phyloP scores from a whole-genome alignment of 2,888 invertebrate species.

The Tetragnatha montana region DNA sequence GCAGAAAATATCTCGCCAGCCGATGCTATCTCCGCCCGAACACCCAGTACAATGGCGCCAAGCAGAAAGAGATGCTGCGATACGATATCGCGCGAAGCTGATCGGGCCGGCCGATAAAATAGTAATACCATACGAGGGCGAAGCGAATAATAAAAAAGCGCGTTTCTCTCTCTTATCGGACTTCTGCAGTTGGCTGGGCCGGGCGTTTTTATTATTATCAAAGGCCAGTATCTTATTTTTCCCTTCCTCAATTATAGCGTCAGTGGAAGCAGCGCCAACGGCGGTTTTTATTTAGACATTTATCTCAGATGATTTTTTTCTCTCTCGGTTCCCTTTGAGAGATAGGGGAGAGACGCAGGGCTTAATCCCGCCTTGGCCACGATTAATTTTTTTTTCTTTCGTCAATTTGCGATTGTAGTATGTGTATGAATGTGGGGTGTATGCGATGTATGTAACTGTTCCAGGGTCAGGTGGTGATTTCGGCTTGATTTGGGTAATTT shows the following conservation, averaged over 20 bases:
- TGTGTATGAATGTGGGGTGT: constrained; percentile 16
- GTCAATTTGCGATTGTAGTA: constrained; percentile 37
- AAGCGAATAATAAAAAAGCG: constrained; percentile 60
- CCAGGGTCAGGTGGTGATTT: not conserved
- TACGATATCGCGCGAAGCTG: constrained; percentile 66
- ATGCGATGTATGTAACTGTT: constrained; percentile 34
- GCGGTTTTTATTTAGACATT: constrained; percentile 69
- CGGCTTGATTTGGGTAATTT: not conserved
- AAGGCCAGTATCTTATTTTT: constrained; percentile 62
- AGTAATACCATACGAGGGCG: constrained; percentile 65
- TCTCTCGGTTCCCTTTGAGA: constrained; percentile 17
- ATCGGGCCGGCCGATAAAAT: constrained; percentile 62
- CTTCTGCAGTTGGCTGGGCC: constrained; percentile 63
- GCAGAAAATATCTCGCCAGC: constrained; percentile 57
- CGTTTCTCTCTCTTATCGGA: constrained; percentile 56
- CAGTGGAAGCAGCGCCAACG: constrained; percentile 39
- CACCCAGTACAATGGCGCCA: constrained; percentile 70
- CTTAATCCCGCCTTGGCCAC: not conserved
- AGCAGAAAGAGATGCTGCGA: constrained; percentile 65
- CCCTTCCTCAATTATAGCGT: constrained; percentile 60
- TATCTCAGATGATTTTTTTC: constrained; percentile 51
- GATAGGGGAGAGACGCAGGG: constrained; percentile 11
- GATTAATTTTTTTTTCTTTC: constrained; percentile 12
- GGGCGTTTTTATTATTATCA: constrained; percentile 66
- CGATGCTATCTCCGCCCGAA: constrained; percentile 64